Evolutionary conservation across 2,797 vertebrate genomes (phyloP), one percentile per base, ranked within the genome.

Genomic region (Chloroceryle amazona): DNA sequence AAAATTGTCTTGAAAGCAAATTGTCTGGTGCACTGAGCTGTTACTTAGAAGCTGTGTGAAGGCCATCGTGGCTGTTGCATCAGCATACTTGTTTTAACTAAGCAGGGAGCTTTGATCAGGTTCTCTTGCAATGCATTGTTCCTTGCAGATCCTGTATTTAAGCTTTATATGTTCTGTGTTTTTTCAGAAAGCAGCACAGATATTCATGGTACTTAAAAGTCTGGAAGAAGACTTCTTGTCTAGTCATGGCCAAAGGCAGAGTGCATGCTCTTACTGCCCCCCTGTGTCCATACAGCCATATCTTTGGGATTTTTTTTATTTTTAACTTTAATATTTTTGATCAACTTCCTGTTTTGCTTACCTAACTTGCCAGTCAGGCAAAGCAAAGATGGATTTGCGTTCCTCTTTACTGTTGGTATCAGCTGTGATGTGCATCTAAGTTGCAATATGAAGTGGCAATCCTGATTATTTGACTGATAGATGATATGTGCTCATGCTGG

Each of bases 121-220:
- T 42, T 71, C 29, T 60, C 5, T 46, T 47, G n/a, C 0, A 1
- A 10, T 7, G 2, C 57, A 7, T 29, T 47, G 6, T 49, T 71
- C 11, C 28, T 68, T 68, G 44, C 12, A 66, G 66, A 21, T 68
- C 21, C 13, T 1, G 8, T 33, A 4, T 46, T 84, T 61, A 28
- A 42, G 46, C 17, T 49, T 44, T 11, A 5, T 10, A 44, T 22
- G 17, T 67, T 51, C 29, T 87, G 2, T 62, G 13, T 6, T 8
- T 22, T 25, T 79, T 20, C 15, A 58, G 74, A 37, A 81, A 61
- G 49, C 58, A 68, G 23, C 41, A 26, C 29, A 58, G 76, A 4
- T 62, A n/a, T 13, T 87, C 10, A 39, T 54, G 35, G 13, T 23
- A 16, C 21, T 44, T 58, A 5, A 0, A 3, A 57, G 42, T 12